Base-by-base conservation (phyloP, 2,888 invertebrate genomes). In the Scrobipalpa atriplicella region DNA sequence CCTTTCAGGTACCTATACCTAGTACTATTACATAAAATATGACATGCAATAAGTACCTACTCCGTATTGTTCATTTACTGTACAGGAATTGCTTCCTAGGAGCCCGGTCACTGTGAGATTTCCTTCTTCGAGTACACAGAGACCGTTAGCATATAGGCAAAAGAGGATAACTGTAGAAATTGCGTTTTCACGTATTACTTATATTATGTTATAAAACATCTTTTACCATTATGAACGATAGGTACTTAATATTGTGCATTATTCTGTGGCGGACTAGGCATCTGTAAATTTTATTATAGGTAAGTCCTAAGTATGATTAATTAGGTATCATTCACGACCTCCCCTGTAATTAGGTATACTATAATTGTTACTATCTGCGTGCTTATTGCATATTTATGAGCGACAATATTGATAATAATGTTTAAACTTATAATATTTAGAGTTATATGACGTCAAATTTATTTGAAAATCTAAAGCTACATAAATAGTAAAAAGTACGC, bases 91-190 rank as follows among this genome's bases (percentile, higher is more conserved):
- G 47, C 47, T n/a, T 6, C 47, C 6, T n/a, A 6, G 6, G 6
- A 47, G 21, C 47, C 9, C 29, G 29, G 29, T 29, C 29, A 29
- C 29, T 29, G 43, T 29, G 16, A 47, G 43, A 62, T 19, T 62
- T 62, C 62, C 62, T 61, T 41, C 61, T 47, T 19, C 19, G 19
- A 52, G 60, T 38, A 61, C 18, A 52, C 16, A 52, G 52, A 6
- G 19, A 1, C 38, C 7, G 62, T 19, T 39, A 2, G 36, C n/a
- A n/a, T n/a, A n/a, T 36, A 54, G 10, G 54, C 21, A 54, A 54
- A 54, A 21, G 21, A 21, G 54, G 11, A 21, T 54, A 54, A 19
- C 19, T 19, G 1, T 0, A 19, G 19, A 54, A 54, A 8, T 10
- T 13, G 18, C 8, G 21, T 19, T 54, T 54, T n/a, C 29, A 3